Percentiles rank a stretch among this genome's conserved stretches.
Evolutionary conservation across 2,888 invertebrate species (phyloP).

Genomic region (Platerodrilus igneus): DNA sequence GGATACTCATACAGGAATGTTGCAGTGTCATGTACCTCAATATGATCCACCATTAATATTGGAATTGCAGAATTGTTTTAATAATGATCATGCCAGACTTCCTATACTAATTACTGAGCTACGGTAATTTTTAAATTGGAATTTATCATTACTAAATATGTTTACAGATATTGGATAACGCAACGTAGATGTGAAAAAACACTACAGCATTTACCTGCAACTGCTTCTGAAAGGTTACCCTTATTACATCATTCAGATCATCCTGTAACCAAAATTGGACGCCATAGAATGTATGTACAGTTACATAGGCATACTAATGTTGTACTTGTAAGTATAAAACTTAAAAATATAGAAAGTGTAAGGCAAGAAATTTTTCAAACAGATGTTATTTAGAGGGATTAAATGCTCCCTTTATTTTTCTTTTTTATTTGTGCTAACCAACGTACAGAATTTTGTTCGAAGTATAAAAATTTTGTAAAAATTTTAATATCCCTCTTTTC

Average conservation of each 20-base stretch:
- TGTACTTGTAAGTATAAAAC: conserved; percentile 65
- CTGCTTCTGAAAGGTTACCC: conserved; percentile 79
- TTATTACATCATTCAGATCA: conserved; percentile 76
- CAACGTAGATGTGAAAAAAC: conserved; percentile 92
- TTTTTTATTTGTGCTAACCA: not conserved
- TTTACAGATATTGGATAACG: conserved; percentile 78
- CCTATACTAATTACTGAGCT: conserved; percentile 66
- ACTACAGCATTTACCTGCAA: conserved; percentile 87
- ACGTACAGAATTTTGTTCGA: not conserved
- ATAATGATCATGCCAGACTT: conserved; percentile 65
- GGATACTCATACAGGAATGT: conserved; percentile 89
- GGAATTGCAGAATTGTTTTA: conserved; percentile 77
- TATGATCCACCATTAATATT: conserved; percentile 77
- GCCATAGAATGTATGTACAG: conserved; percentile 77
- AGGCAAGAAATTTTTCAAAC: no score
- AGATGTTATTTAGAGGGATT: no score
- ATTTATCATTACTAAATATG: conserved; percentile 3
- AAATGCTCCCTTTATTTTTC: no score
- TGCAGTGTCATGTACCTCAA: conserved; percentile 88
- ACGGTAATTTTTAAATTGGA: conserved; percentile 29
- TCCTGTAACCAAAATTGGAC: conserved; percentile 68
- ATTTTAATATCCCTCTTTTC: not conserved
- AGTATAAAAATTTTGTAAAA: not conserved
- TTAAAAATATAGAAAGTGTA: not conserved
- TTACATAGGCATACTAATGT: conserved; percentile 82